Conservation (phyloP, 2,888 invertebrate species). For the Scelioninae gen. 1 region DNA sequence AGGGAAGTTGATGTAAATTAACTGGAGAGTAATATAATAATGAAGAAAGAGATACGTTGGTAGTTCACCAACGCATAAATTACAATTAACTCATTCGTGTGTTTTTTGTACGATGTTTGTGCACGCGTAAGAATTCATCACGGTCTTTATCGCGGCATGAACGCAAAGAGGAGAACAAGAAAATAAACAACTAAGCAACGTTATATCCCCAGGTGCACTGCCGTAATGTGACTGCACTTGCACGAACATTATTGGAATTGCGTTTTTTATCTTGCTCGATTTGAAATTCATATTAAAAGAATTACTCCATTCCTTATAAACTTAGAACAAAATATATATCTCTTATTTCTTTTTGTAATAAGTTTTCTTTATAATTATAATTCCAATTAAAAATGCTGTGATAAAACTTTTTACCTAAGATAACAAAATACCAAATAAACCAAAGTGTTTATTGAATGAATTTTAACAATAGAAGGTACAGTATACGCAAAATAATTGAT, state of each 20-base stretch:
- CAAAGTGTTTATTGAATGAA: too few relatives aligned
- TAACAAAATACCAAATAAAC: too few relatives aligned
- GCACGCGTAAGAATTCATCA: too few relatives aligned
- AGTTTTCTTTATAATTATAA: slow-evolving; percentile 23
- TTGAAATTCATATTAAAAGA: slow-evolving; percentile 55
- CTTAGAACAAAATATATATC: slow-evolving; percentile 25
- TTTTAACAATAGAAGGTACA: too few relatives aligned
- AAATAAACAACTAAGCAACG: slow-evolving; percentile 35
- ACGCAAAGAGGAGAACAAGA: slow-evolving; percentile 50
- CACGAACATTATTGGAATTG: slow-evolving; percentile 51
- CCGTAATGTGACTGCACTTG: slow-evolving; percentile 53
- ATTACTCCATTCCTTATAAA: slow-evolving; percentile 25
- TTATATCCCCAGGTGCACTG: slow-evolving; percentile 54
- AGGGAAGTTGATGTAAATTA: too few relatives aligned
- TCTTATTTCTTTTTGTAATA: slow-evolving; percentile 2
- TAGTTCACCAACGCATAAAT: too few relatives aligned
- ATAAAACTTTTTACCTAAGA: too few relatives aligned
- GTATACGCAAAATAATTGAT: background rate
- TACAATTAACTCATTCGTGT: too few relatives aligned
- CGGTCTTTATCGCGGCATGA: too few relatives aligned
- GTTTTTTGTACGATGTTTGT: too few relatives aligned
- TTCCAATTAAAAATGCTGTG: slow-evolving; percentile 12
- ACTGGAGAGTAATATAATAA: too few relatives aligned
- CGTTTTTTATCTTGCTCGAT: slow-evolving; percentile 46
- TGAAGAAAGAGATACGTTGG: too few relatives aligned